A percentile compares a stretch with the other conserved stretches of the same genome.
Evolutionary conservation across 1,140 invertebrate genomes (phyloP).

Genomic region (Drosophila cardini): DNA sequence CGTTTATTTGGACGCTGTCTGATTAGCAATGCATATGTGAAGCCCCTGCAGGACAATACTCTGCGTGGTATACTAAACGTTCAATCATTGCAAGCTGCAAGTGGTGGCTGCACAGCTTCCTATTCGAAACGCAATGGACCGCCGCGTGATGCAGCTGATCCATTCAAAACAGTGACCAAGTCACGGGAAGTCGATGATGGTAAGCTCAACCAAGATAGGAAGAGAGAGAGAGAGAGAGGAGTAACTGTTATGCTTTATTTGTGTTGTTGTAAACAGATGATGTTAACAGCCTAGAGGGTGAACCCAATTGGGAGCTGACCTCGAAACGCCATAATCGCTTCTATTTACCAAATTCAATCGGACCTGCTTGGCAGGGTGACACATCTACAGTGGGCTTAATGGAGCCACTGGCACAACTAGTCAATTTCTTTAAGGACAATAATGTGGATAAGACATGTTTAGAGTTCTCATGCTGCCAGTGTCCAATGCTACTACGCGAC

Average conservation of each 20-base stretch:
- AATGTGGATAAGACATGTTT: conserved; percentile 52
- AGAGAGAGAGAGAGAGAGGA: too few species aligned
- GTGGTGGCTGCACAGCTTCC: conserved; percentile 18
- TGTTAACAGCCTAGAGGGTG: conserved; percentile 61
- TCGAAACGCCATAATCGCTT: conserved; percentile 88
- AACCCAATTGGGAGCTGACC: conserved; percentile 87
- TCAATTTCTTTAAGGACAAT: conserved; percentile 62
- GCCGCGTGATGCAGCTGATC: conserved; percentile 58
- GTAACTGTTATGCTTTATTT: too few species aligned
- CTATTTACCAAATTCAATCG: conserved; percentile 89
- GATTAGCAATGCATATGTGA: conserved; percentile 3
- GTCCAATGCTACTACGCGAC: conserved; percentile 88
- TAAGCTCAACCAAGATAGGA: conserved; percentile 10
- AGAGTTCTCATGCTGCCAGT: conserved; percentile 80
- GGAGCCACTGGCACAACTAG: conserved; percentile 73
- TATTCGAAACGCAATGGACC: conserved; percentile 77
- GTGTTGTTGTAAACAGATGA: conserved; percentile 41
- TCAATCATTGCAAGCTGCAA: conserved; percentile 1
- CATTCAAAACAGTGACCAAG: conserved; percentile 73
- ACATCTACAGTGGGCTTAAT: conserved; percentile 81
- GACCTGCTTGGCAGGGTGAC: conserved; percentile 87
- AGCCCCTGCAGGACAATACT: conserved; percentile 15
- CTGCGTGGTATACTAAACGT: conserved; percentile 7
- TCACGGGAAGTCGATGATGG: conserved; percentile 65
- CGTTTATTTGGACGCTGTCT: conserved; percentile 41